Percentiles rank a stretch among this genome's conserved stretches.
phyloP scores from a whole-genome alignment of 30 jellyfish, hydroid and myxozoan species.

The Sanderia malayensis region DNA sequence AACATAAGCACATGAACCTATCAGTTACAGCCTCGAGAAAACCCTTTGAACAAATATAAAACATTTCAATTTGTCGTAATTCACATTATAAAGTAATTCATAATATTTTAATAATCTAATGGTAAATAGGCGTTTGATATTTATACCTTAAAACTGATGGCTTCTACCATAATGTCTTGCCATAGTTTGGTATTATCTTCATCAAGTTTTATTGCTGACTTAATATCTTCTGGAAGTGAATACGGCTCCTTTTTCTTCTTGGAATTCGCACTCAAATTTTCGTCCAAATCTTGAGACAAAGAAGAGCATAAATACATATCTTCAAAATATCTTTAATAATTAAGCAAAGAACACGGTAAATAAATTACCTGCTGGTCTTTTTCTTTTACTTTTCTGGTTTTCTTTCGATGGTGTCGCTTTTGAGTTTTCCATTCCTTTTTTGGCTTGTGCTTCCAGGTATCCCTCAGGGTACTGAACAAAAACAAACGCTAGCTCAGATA shows the following conservation, averaged over 20 bases:
- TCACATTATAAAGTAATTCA: no score
- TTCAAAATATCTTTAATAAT: no score
- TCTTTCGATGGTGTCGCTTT: slow-evolving; percentile 36
- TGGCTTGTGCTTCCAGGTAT: slow-evolving; percentile 92
- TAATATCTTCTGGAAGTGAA: slow-evolving; percentile 42
- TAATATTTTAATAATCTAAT: no score
- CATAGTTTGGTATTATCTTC: slow-evolving; percentile 56
- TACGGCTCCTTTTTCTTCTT: slow-evolving; percentile 49
- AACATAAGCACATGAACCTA: slow-evolving; percentile 74
- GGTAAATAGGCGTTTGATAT: no score
- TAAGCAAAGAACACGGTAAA: no score
- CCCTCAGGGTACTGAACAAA: slow-evolving; percentile 88
- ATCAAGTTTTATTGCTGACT: slow-evolving; percentile 38
- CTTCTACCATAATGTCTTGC: slow-evolving; percentile 47
- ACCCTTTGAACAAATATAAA: slow-evolving; percentile 13
- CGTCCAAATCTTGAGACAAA: not conserved
- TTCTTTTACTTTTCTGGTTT: slow-evolving; percentile 9
- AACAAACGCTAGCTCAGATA: not conserved
- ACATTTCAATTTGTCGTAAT: no score
- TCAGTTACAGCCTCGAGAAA: slow-evolving; percentile 78
- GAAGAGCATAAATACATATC: no score
- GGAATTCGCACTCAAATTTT: not conserved
- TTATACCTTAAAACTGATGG: slow-evolving; percentile 63
- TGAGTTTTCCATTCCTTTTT: slow-evolving; percentile 69
- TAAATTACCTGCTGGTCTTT: slow-evolving; percentile 9